Base-by-base conservation (phyloP, 2,113 vertebrate genomes). In the Turdus rufiventris region DNA sequence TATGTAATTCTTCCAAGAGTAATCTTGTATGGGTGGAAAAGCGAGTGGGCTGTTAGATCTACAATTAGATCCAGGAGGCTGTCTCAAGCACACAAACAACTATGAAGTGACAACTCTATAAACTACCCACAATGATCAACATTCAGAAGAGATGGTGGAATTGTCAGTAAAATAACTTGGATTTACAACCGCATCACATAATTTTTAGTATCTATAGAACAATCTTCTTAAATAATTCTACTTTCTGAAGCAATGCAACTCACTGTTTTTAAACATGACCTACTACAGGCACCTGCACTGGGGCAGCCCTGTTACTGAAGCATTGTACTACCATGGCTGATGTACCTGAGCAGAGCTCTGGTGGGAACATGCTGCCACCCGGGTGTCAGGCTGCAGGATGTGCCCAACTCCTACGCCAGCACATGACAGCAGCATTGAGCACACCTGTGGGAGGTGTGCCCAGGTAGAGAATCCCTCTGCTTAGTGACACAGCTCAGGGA, bases 361-460 rank as follows among this genome's bases (percentile, higher is more conserved):
- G 11, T 8, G 9, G 12, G 75, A 65, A 81, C 16, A 53, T 10
- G 45, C 15, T 53, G 45, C 33, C 28, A 60, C 13, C 8, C 23
- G 51, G 5, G 12, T 29, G 33, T 12, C 53, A 81, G 15, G n/a
- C 45, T 45, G 18, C 26, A 65, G 21, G 21, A 36, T n/a, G 18
- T 24, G 23, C 12, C 40, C 1, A 0, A 33, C 23, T 51, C 18
- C 14, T 19, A 53, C 0, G 7, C 38, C 24, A n/a, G 29, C 38
- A 45, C 5, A 24, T 45, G 36, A 60, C 3, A 45, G 61, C 47
- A 53, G n/a, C 13, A 60, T 45, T 31, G 19, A n/a, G 29, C 8
- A n/a, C 43, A 60, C 19, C n/a, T n/a, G 36, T 45, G 43, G 16
- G 51, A 80, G 4, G 10, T 18, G 20, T 21, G 24, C 8, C 29